Base-by-base conservation (phyloP, 2,797 vertebrate species). In the Alauda arvensis region DNA sequence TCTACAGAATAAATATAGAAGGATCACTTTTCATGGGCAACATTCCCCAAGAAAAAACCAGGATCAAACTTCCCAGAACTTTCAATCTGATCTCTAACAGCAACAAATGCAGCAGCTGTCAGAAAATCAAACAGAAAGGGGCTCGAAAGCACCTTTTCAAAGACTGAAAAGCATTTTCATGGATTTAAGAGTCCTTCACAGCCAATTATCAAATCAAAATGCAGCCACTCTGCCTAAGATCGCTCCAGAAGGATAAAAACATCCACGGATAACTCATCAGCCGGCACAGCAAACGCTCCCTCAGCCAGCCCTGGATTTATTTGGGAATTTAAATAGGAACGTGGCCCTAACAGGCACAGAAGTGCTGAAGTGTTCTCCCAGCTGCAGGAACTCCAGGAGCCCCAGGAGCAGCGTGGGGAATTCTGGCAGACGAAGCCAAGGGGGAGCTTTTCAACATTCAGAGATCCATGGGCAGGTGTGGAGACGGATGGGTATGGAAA, bases 191-290 rank as follows among this genome's bases (percentile, higher is more conserved):
- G 85, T 71, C 83, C 91, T 93, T 78, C 87, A 84, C 39, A 84
- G 77, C 55, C 91, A 90, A 93, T 94, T 94, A 91, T 91, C 55
- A 10, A 88, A 91, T 80, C 82, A 84, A 88, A 91, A 51, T 40
- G 65, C 86, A 78, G 76, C 60, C 84, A 52, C 68, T 88, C 72
- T 33, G 34, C 57, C 62, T 53, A 70, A 77, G 60, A 56, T 77
- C 82, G 31, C 74, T 89, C 70, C 88, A 82, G 72, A 70, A 74
- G 79, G 62, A 93, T 69, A 89, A 90, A 93, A 91, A 88, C 91
- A 83, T 19, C 78, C 76, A 14, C 42, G 79, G 92, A 77, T 53
- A 77, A 59, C 88, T 83, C 72, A 81, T 69, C 82, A 89, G 37
- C 67, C 67, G 43, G 57, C 67, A 33, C 8, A 61, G 85, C 17